A percentile compares a stretch with the other conserved stretches of the same genome.
phyloP scores from a whole-genome alignment of 2,797 vertebrate species.

The Anguilla megastoma region DNA sequence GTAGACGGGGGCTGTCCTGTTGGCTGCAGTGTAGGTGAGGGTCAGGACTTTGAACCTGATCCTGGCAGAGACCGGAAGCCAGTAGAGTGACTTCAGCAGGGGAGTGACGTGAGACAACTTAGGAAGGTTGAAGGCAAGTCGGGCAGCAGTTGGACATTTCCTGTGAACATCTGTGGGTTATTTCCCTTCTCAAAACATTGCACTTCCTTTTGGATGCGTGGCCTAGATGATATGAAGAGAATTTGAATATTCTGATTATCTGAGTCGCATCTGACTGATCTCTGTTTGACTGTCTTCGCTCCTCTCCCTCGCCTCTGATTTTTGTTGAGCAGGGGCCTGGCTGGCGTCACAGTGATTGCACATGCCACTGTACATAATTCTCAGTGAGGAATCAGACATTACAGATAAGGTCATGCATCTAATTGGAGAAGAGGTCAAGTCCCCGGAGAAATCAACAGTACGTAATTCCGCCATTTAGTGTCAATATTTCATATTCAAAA shows the following conservation, averaged over 20 bases:
- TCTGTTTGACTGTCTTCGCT: background rate
- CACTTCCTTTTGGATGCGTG: background rate
- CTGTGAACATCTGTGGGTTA: background rate
- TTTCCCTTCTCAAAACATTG: background rate
- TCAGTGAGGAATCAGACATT: constrained; percentile 19
- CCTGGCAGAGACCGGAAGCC: no score
- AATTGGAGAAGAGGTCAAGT: constrained; percentile 8
- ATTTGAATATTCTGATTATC: background rate
- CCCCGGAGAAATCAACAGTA: background rate
- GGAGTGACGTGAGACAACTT: no score
- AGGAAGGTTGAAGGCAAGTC: no score
- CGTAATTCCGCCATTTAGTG: background rate
- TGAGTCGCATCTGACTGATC: background rate
- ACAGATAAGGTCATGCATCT: background rate
- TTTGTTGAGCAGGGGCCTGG: background rate
- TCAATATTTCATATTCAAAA: constrained; percentile 28
- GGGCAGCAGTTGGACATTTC: background rate
- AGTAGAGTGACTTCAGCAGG: no score
- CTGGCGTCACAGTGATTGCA: background rate
- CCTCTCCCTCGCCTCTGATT: background rate
- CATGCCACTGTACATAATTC: background rate
- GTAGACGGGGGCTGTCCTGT: no score
- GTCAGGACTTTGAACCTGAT: no score
- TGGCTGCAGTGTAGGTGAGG: no score
- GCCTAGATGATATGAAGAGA: background rate